Evolutionary conservation across 2,797 vertebrate species (phyloP).

Genomic region (Carduelis carduelis): DNA sequence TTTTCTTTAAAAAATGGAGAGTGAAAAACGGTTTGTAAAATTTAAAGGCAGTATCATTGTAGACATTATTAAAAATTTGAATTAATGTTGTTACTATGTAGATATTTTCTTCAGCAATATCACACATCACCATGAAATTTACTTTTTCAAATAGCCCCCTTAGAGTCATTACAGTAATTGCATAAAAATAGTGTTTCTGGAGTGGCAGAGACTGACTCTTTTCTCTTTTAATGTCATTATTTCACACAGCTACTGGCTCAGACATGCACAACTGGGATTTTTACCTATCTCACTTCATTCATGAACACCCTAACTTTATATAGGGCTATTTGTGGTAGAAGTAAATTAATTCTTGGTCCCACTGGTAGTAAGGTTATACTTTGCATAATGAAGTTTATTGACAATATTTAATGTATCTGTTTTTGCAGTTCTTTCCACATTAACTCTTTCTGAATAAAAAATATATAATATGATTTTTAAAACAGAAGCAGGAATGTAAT

Average conservation of each 20-base stretch:
- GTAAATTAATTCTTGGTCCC: not conserved
- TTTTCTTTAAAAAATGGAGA: not conserved
- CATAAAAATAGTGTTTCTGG: not conserved
- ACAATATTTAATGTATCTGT: not conserved
- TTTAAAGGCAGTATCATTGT: not conserved
- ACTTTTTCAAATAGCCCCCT: not conserved
- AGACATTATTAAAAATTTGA: not conserved
- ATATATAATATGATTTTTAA: not conserved
- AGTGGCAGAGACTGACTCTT: not conserved
- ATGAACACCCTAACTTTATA: not conserved
- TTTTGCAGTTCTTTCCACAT: not conserved
- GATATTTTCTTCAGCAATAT: not conserved
- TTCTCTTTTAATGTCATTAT: not conserved
- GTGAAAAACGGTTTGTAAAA: not conserved
- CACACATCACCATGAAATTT: not conserved
- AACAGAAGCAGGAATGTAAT: not conserved
- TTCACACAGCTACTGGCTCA: not conserved
- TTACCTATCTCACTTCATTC: not conserved
- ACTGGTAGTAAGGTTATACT: not conserved
- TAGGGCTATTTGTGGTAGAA: not conserved
- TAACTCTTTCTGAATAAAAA: not conserved
- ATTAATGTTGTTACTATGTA: not conserved
- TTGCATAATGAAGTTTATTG: not conserved
- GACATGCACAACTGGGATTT: not conserved
- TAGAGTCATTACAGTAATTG: not conserved